Conservation (phyloP, 2,797 vertebrate species). For the Hybognathus amarus region DNA sequence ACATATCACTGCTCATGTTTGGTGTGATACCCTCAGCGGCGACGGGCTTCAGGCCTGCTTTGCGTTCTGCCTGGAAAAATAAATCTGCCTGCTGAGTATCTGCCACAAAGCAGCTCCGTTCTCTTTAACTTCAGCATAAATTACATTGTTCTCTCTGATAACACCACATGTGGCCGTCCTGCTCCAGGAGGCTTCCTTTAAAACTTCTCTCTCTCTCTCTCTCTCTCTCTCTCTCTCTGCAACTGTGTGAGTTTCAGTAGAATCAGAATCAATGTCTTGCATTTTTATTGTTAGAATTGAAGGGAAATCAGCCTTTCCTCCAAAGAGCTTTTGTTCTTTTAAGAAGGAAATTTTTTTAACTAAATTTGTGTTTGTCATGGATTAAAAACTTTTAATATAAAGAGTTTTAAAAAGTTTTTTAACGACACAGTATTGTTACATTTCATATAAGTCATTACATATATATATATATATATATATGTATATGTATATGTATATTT, state of each 20-base stretch:
- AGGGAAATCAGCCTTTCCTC: background rate
- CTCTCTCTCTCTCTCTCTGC: background rate
- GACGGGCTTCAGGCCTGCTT: slow-evolving; percentile 70
- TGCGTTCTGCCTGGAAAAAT: slow-evolving; percentile 72
- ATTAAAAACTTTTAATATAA: too few relatives aligned
- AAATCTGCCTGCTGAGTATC: slow-evolving; percentile 62
- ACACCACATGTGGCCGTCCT: slow-evolving; percentile 51
- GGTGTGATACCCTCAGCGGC: slow-evolving; percentile 63
- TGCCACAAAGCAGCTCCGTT: slow-evolving; percentile 66
- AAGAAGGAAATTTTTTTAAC: too few relatives aligned
- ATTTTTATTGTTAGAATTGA: background rate
- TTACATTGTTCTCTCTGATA: slow-evolving; percentile 63
- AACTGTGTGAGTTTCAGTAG: background rate
- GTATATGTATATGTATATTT: too few relatives aligned
- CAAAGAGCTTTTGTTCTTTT: background rate
- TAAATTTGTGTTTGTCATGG: background rate
- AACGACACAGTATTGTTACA: background rate
- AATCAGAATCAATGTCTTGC: background rate
- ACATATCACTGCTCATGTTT: slow-evolving; percentile 34
- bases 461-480: too few relatives aligned
- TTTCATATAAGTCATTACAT: too few relatives aligned
- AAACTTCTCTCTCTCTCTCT: too few relatives aligned
- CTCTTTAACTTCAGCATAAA: slow-evolving; percentile 60
- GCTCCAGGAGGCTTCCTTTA: slow-evolving; percentile 22
- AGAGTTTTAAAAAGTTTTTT: too few relatives aligned